Evolutionary conservation across 2,888 invertebrate genomes (phyloP).

Genomic region (Habrosyne pyritoides): DNA sequence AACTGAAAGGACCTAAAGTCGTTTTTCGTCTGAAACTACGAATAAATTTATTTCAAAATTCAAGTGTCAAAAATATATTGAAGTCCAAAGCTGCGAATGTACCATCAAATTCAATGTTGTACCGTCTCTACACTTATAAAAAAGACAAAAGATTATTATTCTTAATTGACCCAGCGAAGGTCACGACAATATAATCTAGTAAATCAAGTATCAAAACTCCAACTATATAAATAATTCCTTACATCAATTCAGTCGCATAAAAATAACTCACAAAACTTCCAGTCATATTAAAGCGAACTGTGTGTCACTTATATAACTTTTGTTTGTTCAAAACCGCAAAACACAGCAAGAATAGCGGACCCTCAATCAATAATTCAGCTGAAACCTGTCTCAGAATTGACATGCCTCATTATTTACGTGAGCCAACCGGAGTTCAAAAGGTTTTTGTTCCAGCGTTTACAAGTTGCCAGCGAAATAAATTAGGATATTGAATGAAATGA

Average conservation of each 20-base stretch:
- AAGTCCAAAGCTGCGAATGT: too few relatives aligned
- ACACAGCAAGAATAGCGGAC: conserved; percentile 9
- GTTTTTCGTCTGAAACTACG: too few relatives aligned
- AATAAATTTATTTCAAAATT: too few relatives aligned
- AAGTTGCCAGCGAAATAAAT: conserved; percentile 27
- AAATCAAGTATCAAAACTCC: neutral
- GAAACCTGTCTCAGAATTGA: conserved; percentile 27
- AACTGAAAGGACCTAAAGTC: too few relatives aligned
- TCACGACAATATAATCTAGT: neutral
- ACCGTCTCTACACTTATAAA: too few relatives aligned
- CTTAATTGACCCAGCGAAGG: too few relatives aligned
- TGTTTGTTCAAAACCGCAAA: conserved; percentile 2
- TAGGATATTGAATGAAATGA: conserved; percentile 19
- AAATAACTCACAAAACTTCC: neutral
- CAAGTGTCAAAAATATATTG: too few relatives aligned
- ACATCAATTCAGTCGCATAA: neutral
- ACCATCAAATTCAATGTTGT: too few relatives aligned
- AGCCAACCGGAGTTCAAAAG: conserved; percentile 23
- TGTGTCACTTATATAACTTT: neutral
- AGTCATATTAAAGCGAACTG: neutral
- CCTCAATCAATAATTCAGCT: conserved; percentile 29
- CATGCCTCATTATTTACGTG: conserved; percentile 32
- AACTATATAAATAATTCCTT: neutral
- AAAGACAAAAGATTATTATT: too few relatives aligned
- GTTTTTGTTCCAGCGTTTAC: conserved; percentile 17